phyloP scores from a whole-genome alignment of 2,113 vertebrate species.

The Cariama cristata region DNA sequence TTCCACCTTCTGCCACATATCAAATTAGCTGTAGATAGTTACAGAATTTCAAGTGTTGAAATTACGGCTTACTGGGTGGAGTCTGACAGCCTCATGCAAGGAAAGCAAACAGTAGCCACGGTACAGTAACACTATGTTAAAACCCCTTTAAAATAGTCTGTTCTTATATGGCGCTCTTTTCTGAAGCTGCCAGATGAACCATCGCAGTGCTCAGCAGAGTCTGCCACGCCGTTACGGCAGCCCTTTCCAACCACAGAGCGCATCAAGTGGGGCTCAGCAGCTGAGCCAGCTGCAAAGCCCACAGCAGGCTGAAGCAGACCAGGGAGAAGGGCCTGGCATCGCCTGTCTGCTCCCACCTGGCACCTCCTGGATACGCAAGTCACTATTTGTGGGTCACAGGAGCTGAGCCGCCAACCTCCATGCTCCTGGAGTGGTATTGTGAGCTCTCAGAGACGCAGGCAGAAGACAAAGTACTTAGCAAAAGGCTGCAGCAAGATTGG shows the following conservation, averaged over 20 bases:
- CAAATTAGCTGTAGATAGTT: background rate
- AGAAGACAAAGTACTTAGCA: background rate
- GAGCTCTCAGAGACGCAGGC: background rate
- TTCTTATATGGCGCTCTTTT: background rate
- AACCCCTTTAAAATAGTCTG: background rate
- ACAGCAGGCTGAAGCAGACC: background rate
- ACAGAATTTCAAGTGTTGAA: background rate
- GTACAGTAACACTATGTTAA: background rate
- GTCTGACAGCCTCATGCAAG: background rate
- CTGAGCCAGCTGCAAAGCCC: background rate
- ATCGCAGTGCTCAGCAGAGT: background rate
- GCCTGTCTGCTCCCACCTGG: background rate
- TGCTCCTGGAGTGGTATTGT: background rate
- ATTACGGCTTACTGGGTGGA: background rate
- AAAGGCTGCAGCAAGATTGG: background rate
- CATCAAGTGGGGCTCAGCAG: background rate
- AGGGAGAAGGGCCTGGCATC: background rate
- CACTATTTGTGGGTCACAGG: background rate
- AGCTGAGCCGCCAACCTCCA: background rate
- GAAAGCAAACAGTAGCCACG: background rate
- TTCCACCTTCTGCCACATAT: background rate
- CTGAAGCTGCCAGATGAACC: background rate
- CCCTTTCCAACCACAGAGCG: background rate
- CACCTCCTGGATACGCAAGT: background rate
- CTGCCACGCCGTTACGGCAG: background rate